Conservation (phyloP, 2,888 invertebrate species). For the Sialis lutaria region DNA sequence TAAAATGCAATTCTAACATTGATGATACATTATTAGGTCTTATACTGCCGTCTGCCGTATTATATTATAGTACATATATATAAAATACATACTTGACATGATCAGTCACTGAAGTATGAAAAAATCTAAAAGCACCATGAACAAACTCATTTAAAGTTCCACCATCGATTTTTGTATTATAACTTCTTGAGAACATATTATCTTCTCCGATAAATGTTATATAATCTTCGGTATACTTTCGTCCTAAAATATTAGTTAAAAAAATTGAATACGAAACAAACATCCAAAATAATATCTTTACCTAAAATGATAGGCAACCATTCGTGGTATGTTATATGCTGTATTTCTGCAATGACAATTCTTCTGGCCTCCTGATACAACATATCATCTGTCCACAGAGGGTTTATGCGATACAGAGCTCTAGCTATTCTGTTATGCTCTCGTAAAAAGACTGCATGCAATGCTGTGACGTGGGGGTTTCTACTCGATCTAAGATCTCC, state of each 20-base stretch:
- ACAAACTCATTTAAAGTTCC: neutral
- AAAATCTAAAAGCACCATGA: neutral
- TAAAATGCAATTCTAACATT: no score
- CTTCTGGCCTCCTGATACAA: neutral
- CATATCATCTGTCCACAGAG: neutral
- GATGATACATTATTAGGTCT: no score
- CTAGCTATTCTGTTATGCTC: neutral
- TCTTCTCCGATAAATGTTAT: neutral
- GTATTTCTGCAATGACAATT: constrained; percentile 2
- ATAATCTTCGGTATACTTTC: neutral
- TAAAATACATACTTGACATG: neutral
- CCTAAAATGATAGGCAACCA: neutral
- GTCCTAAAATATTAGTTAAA: neutral
- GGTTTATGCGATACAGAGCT: neutral
- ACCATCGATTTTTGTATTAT: neutral
- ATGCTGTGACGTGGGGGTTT: neutral
- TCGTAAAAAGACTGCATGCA: neutral
- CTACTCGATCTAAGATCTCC: neutral
- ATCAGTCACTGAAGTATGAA: neutral
- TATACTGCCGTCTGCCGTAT: no score
- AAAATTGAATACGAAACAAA: neutral
- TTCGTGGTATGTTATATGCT: constrained; percentile 1
- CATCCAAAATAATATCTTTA: neutral
- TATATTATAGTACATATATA: no score
- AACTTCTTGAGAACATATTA: neutral